Evolutionary conservation across 2,888 invertebrate genomes (phyloP), one percentile per base, ranked within the genome.

Genomic region (Masnerella sp.): DNA sequence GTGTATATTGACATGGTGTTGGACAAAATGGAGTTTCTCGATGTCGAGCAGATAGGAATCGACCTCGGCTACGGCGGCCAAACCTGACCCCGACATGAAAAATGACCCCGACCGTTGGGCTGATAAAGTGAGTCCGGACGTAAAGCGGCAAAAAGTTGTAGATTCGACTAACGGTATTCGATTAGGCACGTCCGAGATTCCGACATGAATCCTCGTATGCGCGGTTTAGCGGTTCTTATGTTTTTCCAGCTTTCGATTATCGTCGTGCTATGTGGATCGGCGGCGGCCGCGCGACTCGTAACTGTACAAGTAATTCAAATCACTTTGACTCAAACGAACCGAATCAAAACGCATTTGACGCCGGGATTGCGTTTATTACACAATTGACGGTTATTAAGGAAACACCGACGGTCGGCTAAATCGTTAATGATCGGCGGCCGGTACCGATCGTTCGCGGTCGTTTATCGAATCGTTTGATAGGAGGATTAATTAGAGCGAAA

Each of bases 91-190:
- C 47, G 36, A 2, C 8, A 9, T 49, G 20, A 49, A 61, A 49
- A 51, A 32, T 40, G 25, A 49, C 47, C 36, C 15, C 20, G 25
- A 51, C 36, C 36, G 62, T 42, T 42, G n/a, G 14, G 36, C 12
- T 43, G 61, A 61, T 59, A 64, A 49, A 38, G 56, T 45, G 34
- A 22, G 56, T 43, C 54, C 56, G 68, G 49, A 51, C 40, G 30
- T 36, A 22, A 12, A n/a, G 40, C 42, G 15, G 62, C 42, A 62
- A 62, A 52, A 52, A 62, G 34, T 30, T 12, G 30, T 42, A 42
- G 64, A 64, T 64, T 64, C 73, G 73, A 73, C 68, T 73, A 73
- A 73, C 73, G 73, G 73, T 73, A 73, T 59, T 56, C 68, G 74
- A 74, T 74, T 74, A 68, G 68, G 64, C 59, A 67, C 67, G 72